A percentile compares a stretch with the other conserved stretches of the same genome.
phyloP scores from a whole-genome alignment of 2,113 vertebrate genomes.

The Raja brachyura region DNA sequence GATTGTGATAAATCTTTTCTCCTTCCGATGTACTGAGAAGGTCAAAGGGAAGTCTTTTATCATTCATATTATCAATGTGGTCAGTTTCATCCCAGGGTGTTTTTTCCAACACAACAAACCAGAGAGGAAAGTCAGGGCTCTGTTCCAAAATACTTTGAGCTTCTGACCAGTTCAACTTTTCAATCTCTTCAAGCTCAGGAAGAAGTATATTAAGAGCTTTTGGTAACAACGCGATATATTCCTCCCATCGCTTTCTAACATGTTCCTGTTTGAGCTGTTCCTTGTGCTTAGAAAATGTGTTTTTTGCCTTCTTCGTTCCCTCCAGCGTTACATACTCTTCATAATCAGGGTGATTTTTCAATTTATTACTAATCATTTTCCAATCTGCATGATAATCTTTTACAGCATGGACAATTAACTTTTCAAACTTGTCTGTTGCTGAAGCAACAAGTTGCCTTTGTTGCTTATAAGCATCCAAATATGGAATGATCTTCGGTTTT shows the following conservation, averaged over 20 bases:
- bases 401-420: slow-evolving; percentile 78
- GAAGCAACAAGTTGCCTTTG: slow-evolving; percentile 86
- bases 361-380: slow-evolving; percentile 82
- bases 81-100: slow-evolving; percentile 94
- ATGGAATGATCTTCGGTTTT: slow-evolving; percentile 93
- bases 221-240: slow-evolving; percentile 89
- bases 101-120: slow-evolving; percentile 85
- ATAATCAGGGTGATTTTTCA: slow-evolving; percentile 89
- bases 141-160: slow-evolving; percentile 82
- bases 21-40: slow-evolving; percentile 79
- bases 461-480: slow-evolving; percentile 88
- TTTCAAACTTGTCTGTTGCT: slow-evolving; percentile 87
- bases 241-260: slow-evolving; percentile 85
- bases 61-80: slow-evolving; percentile 86
- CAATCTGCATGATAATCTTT: slow-evolving; percentile 93
- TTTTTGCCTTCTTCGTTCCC: slow-evolving; percentile 85
- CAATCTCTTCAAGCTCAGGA: slow-evolving; percentile 85
- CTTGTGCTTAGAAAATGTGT: slow-evolving; percentile 88
- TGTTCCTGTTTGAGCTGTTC: slow-evolving; percentile 94
- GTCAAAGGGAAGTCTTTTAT: slow-evolving; percentile 93
- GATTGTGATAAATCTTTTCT: slow-evolving; percentile 87
- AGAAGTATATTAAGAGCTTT: slow-evolving; percentile 87
- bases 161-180: slow-evolving; percentile 82
- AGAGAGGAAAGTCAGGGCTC: slow-evolving; percentile 82
- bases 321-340: slow-evolving; percentile 91